These are phyloP conservation scores for Alloplasta piceator DNA, from an alignment of 2,888 invertebrate genomes.

Conservation along the genomic window DNA sequence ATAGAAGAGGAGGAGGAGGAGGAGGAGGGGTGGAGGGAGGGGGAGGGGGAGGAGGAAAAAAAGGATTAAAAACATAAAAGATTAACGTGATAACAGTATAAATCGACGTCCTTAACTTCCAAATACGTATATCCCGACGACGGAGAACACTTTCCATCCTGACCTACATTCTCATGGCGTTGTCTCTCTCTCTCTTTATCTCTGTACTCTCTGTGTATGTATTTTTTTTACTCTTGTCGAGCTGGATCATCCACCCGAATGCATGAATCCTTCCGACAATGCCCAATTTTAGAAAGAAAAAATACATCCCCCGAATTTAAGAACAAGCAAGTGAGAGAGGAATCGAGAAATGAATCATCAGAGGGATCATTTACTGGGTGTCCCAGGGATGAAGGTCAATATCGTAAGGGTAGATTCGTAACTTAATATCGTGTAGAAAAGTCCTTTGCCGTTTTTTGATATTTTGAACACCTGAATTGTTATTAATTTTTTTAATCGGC, in stretches of 20 bases:
- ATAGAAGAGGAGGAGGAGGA: not conserved
- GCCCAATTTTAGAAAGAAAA: not conserved
- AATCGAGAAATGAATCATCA: too few relatives aligned
- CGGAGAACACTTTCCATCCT: conserved; percentile 78
- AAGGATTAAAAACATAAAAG: conserved; percentile 29
- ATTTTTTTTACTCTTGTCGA: conserved; percentile 14
- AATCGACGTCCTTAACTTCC: conserved; percentile 70
- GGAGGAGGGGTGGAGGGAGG: not conserved
- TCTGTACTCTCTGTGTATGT: conserved; percentile 3
- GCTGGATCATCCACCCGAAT: conserved; percentile 7
- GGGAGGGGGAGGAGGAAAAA: conserved; percentile 23
- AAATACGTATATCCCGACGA: conserved; percentile 75
- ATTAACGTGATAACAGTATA: conserved; percentile 68
- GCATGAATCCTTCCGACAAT: not conserved
- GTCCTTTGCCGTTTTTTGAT: too few relatives aligned
- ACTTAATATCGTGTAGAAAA: too few relatives aligned
- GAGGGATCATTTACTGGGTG: too few relatives aligned
- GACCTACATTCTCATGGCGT: conserved; percentile 76
- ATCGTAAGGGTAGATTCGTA: too few relatives aligned
- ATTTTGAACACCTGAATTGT: too few relatives aligned
- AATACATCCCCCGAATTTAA: too few relatives aligned
- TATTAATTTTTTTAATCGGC: too few relatives aligned
- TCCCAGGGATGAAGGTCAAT: too few relatives aligned
- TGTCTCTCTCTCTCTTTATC: conserved; percentile 70
- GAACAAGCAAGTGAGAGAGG: too few relatives aligned